phyloP scores from a whole-genome alignment of 1,140 invertebrate genomes.

The Penaeus indicus region DNA sequence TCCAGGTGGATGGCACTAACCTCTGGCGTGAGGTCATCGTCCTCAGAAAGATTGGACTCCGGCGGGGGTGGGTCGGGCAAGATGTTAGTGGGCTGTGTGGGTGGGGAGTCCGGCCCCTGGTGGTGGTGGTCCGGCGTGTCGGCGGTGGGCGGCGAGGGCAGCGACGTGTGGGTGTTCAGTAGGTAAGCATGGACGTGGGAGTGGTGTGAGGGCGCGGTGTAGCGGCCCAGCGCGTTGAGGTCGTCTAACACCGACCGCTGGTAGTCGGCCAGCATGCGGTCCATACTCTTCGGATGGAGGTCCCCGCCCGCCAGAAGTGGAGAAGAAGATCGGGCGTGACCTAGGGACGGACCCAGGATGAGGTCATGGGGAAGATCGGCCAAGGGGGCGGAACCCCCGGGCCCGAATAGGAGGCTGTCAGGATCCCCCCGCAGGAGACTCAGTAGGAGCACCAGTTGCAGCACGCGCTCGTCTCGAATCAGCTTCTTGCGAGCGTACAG shows the following conservation, averaged over 20 bases:
- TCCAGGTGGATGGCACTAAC: constrained; percentile 31
- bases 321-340: constrained; percentile 45
- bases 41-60: constrained; percentile 18
- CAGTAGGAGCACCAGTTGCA: constrained; percentile 83
- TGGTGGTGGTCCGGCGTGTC: constrained; percentile 51
- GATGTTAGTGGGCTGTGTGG: constrained; percentile 35
- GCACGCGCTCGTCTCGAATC: constrained; percentile 80
- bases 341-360: constrained; percentile 52
- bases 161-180: constrained; percentile 51
- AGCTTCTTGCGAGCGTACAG: constrained; percentile 84
- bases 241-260: constrained; percentile 55
- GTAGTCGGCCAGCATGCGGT: constrained; percentile 50
- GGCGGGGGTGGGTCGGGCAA: constrained; percentile 32
- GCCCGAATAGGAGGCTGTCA: constrained; percentile 66
- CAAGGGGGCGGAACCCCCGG: constrained; percentile 18
- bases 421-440: constrained; percentile 83
- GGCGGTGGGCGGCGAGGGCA: constrained; percentile 47
- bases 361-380: constrained; percentile 52
- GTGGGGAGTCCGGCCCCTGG: constrained; percentile 31
- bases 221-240: constrained; percentile 51
- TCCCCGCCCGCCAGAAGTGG: constrained; percentile 33
- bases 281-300: constrained; percentile 55
- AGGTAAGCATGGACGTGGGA: constrained; percentile 39
- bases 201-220: constrained; percentile 35
- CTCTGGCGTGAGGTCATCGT: constrained; percentile 53